phyloP scores from a whole-genome alignment of 2,797 vertebrate species.

The Sarcoramphus papa region DNA sequence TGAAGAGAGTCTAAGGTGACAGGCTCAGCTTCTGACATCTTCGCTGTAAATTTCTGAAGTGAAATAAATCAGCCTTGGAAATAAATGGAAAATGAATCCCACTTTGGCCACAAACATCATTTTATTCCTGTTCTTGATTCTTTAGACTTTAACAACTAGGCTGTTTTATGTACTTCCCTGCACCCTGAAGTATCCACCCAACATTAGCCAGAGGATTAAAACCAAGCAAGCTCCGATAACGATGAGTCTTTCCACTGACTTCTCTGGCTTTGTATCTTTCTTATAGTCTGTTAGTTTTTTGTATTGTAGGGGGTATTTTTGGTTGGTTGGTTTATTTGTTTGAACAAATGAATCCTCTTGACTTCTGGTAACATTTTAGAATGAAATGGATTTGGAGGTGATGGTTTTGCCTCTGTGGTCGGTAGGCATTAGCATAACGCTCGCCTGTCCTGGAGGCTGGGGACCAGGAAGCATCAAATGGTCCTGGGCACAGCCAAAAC shows the following conservation, averaged over 20 bases:
- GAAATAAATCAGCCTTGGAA: background rate
- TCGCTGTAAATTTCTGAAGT: background rate
- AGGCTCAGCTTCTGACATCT: background rate
- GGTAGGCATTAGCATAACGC: rapidly evolving
- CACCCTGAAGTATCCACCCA: background rate
- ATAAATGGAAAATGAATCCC: background rate
- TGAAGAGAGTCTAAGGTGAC: background rate
- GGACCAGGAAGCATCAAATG: background rate
- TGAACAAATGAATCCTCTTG: background rate
- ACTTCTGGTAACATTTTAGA: background rate
- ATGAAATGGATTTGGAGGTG: background rate
- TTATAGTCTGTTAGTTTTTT: background rate
- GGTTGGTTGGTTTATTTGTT: background rate
- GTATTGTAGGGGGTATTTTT: rapidly evolving
- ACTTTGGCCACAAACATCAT: background rate
- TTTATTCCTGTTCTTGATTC: background rate
- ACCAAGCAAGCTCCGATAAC: background rate
- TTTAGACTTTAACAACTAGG: background rate
- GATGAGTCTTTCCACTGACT: background rate
- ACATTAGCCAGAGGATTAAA: background rate
- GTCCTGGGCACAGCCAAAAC: background rate
- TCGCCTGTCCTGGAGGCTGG: background rate
- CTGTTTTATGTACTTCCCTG: background rate
- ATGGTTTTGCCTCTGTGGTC: background rate
- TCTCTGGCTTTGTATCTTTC: background rate